phyloP scores from a whole-genome alignment of 1,140 invertebrate genomes.

The Metopolophium dirhodum region DNA sequence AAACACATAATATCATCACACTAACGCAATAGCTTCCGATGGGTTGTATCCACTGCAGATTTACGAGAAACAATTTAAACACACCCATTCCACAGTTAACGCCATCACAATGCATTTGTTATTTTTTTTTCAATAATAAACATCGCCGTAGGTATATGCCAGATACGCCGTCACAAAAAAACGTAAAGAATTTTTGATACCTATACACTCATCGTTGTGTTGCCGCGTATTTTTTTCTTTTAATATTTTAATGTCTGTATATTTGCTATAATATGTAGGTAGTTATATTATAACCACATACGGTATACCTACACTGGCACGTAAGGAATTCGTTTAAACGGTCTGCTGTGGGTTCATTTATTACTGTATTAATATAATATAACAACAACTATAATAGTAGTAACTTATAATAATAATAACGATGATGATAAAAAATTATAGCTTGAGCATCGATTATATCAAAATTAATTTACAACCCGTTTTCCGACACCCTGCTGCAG shows the following conservation, averaged over 20 bases:
- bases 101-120: neutral
- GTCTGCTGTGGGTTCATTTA: neutral
- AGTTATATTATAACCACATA: neutral
- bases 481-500: neutral
- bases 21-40: neutral
- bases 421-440: neutral
- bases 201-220: neutral
- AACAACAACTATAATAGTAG: neutral
- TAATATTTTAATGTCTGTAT: neutral
- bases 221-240: neutral
- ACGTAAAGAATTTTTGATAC: slow-evolving; percentile 7
- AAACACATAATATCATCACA: neutral
- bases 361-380: neutral
- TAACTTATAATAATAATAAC: neutral
- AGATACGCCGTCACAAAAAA: neutral
- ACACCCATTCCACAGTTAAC: neutral
- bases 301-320: neutral
- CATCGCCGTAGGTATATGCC: neutral
- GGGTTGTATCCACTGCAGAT: neutral
- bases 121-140: neutral
- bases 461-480: neutral
- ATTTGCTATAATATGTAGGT: neutral
- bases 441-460: neutral
- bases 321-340: neutral
- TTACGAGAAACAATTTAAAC: neutral